Evolutionary conservation across 2,113 vertebrate genomes (phyloP).

Genomic region (Cottus gobio): DNA sequence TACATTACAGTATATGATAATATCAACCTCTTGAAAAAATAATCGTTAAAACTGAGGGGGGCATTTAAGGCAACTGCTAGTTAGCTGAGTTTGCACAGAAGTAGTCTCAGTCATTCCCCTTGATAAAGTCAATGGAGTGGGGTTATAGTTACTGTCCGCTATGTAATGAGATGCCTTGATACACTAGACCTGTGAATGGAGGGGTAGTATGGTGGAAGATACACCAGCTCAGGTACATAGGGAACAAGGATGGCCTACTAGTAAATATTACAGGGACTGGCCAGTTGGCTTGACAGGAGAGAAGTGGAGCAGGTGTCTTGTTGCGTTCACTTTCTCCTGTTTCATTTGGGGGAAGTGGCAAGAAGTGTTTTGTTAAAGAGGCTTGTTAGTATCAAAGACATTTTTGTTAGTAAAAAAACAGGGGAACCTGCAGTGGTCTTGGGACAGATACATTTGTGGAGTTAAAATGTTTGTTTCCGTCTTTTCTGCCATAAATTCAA

Average conservation of each 20-base stretch:
- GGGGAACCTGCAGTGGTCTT: slow-evolving; percentile 16
- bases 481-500: not conserved
- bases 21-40: slow-evolving; percentile 51
- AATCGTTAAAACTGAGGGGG: slow-evolving; percentile 20
- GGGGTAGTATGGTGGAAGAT: slow-evolving; percentile 35
- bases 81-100: slow-evolving; percentile 71
- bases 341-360: slow-evolving; percentile 37
- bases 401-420: slow-evolving; percentile 61
- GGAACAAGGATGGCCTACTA: slow-evolving; percentile 32
- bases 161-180: slow-evolving; percentile 48
- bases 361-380: slow-evolving; percentile 24
- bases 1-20: slow-evolving; percentile 59
- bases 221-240: slow-evolving; percentile 39
- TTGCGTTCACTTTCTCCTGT: slow-evolving; percentile 74
- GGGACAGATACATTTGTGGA: not conserved
- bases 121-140: slow-evolving; percentile 30
- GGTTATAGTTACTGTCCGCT: slow-evolving; percentile 4
- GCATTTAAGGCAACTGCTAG: slow-evolving; percentile 78
- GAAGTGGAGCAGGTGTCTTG: slow-evolving; percentile 47
- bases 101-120: slow-evolving; percentile 54
- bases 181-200: slow-evolving; percentile 30
- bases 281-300: slow-evolving; percentile 25
- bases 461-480: not conserved
- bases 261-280: slow-evolving; percentile 78
- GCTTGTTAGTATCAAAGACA: slow-evolving; percentile 58